These are phyloP conservation scores for Conus ventricosus DNA, from an alignment of 1,140 invertebrate genomes.

Conservation along the genomic window DNA sequence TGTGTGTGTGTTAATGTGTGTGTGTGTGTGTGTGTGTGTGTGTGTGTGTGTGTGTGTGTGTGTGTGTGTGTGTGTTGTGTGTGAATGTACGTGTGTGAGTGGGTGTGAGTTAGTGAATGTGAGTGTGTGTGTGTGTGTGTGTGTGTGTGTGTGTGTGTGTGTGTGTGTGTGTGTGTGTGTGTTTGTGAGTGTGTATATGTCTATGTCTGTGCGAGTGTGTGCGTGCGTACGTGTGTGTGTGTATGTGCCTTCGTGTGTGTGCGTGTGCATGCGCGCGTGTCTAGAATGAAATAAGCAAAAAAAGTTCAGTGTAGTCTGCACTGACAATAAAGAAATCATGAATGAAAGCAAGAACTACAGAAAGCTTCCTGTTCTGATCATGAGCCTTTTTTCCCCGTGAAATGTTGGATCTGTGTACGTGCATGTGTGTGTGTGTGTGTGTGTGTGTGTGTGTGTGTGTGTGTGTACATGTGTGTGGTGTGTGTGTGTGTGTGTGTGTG, in stretches of 20 bases:
- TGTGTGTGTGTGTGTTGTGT: too few species aligned
- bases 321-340: too few species aligned
- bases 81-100: neutral
- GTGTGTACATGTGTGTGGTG: neutral
- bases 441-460: neutral
- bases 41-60: slow-evolving; percentile 10
- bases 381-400: too few species aligned
- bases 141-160: neutral
- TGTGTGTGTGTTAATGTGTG: neutral
- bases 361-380: too few species aligned
- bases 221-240: neutral
- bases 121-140: neutral
- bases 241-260: neutral
- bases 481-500: neutral
- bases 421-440: too few species aligned
- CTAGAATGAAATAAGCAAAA: too few species aligned
- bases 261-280: neutral
- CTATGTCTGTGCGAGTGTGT: neutral
- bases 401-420: neutral
- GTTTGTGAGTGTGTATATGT: too few species aligned
- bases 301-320: too few species aligned
- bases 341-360: too few species aligned
- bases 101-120: neutral
- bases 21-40: slow-evolving; percentile 42
- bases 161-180: neutral